These are phyloP conservation scores for Tribolium freemani DNA, from an alignment of 2,888 invertebrate genomes.

Conservation along the genomic window DNA sequence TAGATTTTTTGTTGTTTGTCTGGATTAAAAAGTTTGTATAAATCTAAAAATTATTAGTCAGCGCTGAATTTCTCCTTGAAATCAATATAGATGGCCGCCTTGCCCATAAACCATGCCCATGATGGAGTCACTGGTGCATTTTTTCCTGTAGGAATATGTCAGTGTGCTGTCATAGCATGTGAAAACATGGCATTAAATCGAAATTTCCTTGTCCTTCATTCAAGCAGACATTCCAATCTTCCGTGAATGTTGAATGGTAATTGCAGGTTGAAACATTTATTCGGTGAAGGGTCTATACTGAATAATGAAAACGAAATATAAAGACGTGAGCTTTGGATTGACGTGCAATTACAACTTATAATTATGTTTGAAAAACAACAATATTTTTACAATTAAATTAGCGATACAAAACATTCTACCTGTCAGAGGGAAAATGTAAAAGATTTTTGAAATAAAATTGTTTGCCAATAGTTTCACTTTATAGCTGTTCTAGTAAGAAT, in stretches of 20 bases:
- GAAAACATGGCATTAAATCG: not conserved
- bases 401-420: not conserved
- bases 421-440: no score
- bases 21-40: no score
- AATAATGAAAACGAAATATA: constrained; percentile 5
- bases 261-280: constrained; percentile 23
- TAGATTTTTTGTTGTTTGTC: no score
- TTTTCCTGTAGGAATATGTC: not conserved
- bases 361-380: not conserved
- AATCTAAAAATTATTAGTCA: no score
- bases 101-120: not conserved
- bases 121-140: not conserved
- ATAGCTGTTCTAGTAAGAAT: no score
- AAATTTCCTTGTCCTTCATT: constrained; percentile 21
- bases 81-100: not conserved
- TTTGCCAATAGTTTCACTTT: no score
- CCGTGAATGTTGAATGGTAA: constrained; percentile 23
- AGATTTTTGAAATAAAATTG: no score
- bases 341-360: not conserved
- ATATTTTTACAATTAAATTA: not conserved
- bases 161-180: not conserved
- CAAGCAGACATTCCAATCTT: constrained; percentile 14
- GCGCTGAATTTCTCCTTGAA: no score
- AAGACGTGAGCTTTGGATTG: not conserved
- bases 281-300: constrained; percentile 24